Conservation (phyloP, 2,797 vertebrate species). For the Mus minutoides region DNA sequence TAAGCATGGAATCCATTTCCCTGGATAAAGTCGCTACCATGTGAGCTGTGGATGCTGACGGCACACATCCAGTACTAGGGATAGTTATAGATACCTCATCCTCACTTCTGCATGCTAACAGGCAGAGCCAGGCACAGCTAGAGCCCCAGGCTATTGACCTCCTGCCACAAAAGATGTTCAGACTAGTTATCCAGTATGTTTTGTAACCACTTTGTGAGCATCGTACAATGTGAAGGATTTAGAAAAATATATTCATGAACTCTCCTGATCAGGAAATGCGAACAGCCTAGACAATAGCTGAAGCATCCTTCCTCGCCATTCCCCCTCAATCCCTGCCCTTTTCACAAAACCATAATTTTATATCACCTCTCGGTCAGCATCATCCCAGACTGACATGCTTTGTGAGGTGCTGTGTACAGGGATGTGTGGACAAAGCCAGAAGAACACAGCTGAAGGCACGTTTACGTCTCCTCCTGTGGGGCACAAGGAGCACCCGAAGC, state of each 20-base stretch:
- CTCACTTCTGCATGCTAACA: not conserved
- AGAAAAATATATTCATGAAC: not conserved
- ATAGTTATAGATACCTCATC: not conserved
- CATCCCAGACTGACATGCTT: not conserved
- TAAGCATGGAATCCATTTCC: not conserved
- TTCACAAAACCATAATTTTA: not conserved
- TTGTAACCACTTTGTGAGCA: constrained; percentile 2
- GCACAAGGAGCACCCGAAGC: fast-evolving
- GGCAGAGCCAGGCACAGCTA: not conserved
- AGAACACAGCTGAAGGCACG: not conserved
- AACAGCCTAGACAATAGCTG: not conserved
- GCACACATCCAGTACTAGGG: not conserved
- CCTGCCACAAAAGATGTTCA: not conserved
- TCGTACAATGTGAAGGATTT: not conserved
- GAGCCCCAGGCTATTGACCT: not conserved
- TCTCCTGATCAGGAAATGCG: constrained; percentile 22
- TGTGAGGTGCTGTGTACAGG: not conserved
- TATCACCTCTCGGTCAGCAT: not conserved
- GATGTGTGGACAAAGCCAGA: not conserved
- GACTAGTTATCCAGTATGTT: not conserved
- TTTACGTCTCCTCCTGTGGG: not conserved
- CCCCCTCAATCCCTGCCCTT: not conserved
- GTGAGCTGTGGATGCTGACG: not conserved
- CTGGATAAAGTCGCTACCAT: not conserved
- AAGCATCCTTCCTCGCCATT: not conserved